A percentile compares a stretch with the other conserved stretches of the same genome.
phyloP scores from a whole-genome alignment of 2,113 vertebrate genomes.

The Pavo muticus region DNA sequence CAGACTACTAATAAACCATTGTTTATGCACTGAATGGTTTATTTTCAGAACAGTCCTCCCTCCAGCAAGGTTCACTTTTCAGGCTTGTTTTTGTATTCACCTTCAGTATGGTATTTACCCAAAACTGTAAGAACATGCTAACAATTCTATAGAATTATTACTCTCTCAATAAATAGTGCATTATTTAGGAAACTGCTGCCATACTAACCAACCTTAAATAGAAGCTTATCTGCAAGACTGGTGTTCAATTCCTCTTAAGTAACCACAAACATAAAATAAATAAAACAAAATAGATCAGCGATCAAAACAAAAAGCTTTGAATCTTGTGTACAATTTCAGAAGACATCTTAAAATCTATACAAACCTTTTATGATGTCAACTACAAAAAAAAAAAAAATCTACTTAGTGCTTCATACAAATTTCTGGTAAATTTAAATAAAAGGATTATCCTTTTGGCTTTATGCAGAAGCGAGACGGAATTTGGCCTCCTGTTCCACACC shows the following conservation, averaged over 20 bases:
- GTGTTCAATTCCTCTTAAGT: not conserved
- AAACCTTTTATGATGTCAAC: not conserved
- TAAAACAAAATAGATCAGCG: not conserved
- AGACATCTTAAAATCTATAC: not conserved
- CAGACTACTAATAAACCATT: not conserved
- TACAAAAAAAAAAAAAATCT: not conserved
- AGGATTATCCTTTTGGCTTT: not conserved
- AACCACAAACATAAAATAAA: not conserved
- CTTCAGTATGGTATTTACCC: not conserved
- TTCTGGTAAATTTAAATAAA: not conserved
- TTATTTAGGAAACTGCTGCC: conserved; percentile 30
- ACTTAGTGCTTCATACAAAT: not conserved
- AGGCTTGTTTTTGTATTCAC: conserved; percentile 2
- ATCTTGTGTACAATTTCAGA: not conserved
- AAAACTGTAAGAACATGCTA: conserved; percentile 36
- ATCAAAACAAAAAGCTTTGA: not conserved
- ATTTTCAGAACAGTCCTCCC: conserved; percentile 43
- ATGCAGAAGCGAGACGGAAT: not conserved
- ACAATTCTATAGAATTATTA: not conserved
- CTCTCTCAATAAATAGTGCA: not conserved
- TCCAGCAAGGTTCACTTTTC: conserved; percentile 34
- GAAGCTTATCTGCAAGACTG: not conserved
- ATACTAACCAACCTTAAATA: not conserved
- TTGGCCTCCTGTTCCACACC: not conserved
- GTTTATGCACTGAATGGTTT: conserved; percentile 38